phyloP scores from a whole-genome alignment of 2,888 invertebrate genomes.

The Argyresthia albistria region DNA sequence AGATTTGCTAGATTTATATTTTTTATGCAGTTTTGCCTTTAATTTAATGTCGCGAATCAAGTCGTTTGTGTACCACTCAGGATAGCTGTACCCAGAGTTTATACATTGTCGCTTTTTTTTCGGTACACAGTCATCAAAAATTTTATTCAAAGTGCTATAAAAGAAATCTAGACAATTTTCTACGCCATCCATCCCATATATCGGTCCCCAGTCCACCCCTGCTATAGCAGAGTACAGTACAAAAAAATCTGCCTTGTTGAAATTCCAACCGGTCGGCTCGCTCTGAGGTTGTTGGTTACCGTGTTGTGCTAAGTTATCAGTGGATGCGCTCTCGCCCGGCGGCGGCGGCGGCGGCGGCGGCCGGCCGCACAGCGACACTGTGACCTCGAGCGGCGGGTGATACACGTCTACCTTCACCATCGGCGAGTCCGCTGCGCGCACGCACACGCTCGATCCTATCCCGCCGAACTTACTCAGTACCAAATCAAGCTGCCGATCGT shows the following conservation, averaged over 20 bases:
- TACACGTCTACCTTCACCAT: neutral
- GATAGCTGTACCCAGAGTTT: no score
- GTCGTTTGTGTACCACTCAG: no score
- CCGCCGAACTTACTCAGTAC: neutral
- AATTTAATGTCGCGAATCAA: no score
- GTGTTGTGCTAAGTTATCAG: no score
- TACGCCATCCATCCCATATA: neutral
- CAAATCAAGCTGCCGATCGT: neutral
- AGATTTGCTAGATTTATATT: no score
- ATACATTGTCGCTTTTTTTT: no score
- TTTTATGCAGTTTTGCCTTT: no score
- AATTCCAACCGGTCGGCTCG: neutral
- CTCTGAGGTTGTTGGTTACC: no score
- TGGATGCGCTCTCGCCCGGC: neutral
- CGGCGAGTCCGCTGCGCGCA: neutral
- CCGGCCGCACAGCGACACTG: neutral
- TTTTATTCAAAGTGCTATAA: no score
- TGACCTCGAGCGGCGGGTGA: neutral
- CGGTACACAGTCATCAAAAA: no score
- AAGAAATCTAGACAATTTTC: no score
- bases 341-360: neutral
- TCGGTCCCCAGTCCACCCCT: neutral
- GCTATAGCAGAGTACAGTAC: neutral
- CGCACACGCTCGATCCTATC: neutral
- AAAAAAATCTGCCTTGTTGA: constrained; percentile 1